phyloP scores from a whole-genome alignment of 2,888 invertebrate species.

The Pachycephus smyrnensis region DNA sequence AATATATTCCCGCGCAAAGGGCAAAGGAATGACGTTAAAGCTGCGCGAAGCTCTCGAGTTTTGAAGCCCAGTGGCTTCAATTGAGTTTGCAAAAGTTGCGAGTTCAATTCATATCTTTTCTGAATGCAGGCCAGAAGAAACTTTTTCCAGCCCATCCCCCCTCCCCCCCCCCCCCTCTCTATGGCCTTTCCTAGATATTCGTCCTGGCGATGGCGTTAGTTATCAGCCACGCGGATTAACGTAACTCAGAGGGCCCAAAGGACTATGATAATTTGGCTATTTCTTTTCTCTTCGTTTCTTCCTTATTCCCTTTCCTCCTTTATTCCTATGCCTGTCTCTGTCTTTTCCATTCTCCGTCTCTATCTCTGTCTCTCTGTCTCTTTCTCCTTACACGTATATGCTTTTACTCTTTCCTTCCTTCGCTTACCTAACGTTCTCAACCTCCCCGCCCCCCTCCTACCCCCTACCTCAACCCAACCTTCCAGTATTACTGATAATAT shows the following conservation, averaged over 20 bases:
- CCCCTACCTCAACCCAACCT: too few relatives aligned
- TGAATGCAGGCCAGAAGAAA: slow-evolving; percentile 26
- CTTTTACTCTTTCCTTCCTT: background rate
- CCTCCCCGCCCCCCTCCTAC: too few relatives aligned
- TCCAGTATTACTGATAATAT: background rate
- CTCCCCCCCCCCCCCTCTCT: background rate
- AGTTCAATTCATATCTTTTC: slow-evolving; percentile 29
- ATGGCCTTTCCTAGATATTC: background rate
- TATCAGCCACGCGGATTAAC: too few relatives aligned
- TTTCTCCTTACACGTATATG: background rate
- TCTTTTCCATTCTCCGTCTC: background rate
- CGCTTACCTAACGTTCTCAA: background rate
- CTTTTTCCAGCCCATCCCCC: slow-evolving; percentile 17
- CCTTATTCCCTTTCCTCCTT: too few relatives aligned
- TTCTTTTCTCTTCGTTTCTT: too few relatives aligned
- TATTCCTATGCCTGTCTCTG: too few relatives aligned
- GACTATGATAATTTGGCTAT: too few relatives aligned
- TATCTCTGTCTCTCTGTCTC: background rate
- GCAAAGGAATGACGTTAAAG: slow-evolving; percentile 49
- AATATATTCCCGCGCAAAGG: slow-evolving; percentile 42
- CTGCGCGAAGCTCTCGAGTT: slow-evolving; percentile 22
- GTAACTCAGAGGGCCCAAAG: too few relatives aligned
- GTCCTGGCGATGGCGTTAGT: too few relatives aligned
- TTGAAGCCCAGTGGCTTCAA: slow-evolving; percentile 16
- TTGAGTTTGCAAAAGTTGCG: slow-evolving; percentile 38